Evolutionary conservation across 2,888 invertebrate species (phyloP), one percentile per base, ranked within the genome.

Genomic region (Drosophila buzzatii): DNA sequence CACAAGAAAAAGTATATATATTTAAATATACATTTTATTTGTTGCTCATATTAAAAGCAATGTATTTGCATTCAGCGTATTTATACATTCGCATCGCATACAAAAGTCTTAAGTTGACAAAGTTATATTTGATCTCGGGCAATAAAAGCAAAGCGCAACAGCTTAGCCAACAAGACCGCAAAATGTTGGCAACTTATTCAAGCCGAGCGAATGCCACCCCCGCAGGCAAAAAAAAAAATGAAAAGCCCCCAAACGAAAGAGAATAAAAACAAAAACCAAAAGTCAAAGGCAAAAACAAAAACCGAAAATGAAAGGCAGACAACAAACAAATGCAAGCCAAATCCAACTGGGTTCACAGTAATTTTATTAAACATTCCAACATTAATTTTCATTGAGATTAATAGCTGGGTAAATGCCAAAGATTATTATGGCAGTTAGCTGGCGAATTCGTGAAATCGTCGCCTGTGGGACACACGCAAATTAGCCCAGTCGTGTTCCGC

Each of bases 361-460:
- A 69, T 85, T 82, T 76, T 73, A 81, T 78, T 78, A 77, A 81
- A 76, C 77, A 84, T 81, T 76, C 14, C 70, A 74, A 73, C 91
- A 89, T 88, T 91, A 79, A 85, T 80, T 82, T 85, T 83, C 86
- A 89, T 89, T 90, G 82, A 90, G 84, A 89, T 91, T 85, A 91
- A 91, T 91, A 89, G 86, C 76, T 69, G 76, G 80, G 76, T 90
- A 91, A 91, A 91, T 90, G 82, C 72, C 72, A 55, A 88, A 79
- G 83, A 88, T 90, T 90, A 90, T 89, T 84, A 76, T 77, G 74
- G 69, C 73, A 64, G 72, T 76, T 70, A 70, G 59, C 51, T 42
- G 58, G 31, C 52, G 47, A 44, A 69, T 65, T 62, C 63, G 80
- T 59, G 16, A 10, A 6, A n/a, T n/a, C 37, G 37, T 23, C 49